A percentile compares a stretch with the other conserved stretches of the same genome.
phyloP scores from a whole-genome alignment of 1,140 invertebrate species.

The Heliothis virescens region DNA sequence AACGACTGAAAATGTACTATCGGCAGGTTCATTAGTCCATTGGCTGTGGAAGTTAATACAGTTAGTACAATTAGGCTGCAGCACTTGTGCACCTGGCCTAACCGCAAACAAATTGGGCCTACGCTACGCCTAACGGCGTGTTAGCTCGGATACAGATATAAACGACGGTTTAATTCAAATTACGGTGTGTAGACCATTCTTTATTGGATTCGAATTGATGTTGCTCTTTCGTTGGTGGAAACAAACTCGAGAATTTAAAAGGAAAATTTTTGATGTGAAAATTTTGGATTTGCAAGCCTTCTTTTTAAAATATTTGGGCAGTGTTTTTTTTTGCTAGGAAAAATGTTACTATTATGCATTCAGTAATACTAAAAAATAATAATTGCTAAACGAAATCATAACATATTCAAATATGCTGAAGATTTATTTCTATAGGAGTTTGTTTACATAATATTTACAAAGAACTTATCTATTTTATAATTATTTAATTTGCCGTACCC shows the following conservation, averaged over 20 bases:
- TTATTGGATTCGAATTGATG: conserved; percentile 20
- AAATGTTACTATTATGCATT: not conserved
- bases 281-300: not conserved
- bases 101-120: conserved; percentile 55
- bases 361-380: too few relatives aligned
- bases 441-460: too few relatives aligned
- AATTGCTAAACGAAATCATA: too few relatives aligned
- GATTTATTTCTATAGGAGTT: too few relatives aligned
- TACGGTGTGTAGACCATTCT: not conserved
- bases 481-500: too few relatives aligned
- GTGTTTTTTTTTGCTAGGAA: not conserved
- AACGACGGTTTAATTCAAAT: conserved; percentile 32
- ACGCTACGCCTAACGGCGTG: conserved; percentile 32
- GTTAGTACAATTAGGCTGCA: conserved; percentile 51
- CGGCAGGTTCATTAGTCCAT: conserved; percentile 50
- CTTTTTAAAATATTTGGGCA: too few relatives aligned
- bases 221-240: not conserved
- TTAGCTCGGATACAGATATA: conserved; percentile 41
- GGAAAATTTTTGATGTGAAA: not conserved
- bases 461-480: too few relatives aligned
- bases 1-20: conserved; percentile 33
- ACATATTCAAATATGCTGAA: too few relatives aligned
- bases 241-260: not conserved
- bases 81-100: conserved; percentile 47
- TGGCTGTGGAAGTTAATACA: conserved; percentile 52